A percentile compares a stretch with the other conserved stretches of the same genome.
Evolutionary conservation across 2,113 vertebrate genomes (phyloP).

Genomic region (Brachyistius frenatus): DNA sequence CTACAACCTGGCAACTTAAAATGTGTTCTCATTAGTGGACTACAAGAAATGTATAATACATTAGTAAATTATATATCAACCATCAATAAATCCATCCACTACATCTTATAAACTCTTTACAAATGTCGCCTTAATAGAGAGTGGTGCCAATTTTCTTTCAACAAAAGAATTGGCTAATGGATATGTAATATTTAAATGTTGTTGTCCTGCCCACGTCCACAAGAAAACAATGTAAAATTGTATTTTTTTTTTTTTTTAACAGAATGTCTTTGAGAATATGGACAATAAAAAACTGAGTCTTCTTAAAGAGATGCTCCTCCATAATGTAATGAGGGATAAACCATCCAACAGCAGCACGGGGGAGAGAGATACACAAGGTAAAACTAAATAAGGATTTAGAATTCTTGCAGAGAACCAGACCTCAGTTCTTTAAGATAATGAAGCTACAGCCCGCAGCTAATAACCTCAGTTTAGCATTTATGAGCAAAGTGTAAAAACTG

Average conservation of each 20-base stretch:
- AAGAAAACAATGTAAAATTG: not conserved
- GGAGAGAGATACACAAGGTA: slow-evolving; percentile 68
- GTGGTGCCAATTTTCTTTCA: not conserved
- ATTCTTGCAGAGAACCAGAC: too few species aligned
- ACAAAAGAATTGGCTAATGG: not conserved
- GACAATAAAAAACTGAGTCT: slow-evolving; percentile 72
- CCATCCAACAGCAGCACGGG: slow-evolving; percentile 6
- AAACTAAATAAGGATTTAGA: not conserved
- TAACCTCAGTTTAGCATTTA: too few species aligned
- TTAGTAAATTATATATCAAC: too few species aligned
- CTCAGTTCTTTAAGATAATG: too few species aligned
- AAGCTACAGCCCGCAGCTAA: too few species aligned
- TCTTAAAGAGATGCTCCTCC: slow-evolving; percentile 65
- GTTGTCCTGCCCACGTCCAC: too few species aligned
- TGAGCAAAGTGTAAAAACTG: too few species aligned
- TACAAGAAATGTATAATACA: too few species aligned
- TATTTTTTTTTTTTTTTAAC: slow-evolving; percentile 8
- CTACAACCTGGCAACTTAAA: too few species aligned
- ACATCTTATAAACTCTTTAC: not conserved
- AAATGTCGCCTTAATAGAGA: not conserved
- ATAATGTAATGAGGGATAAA: slow-evolving; percentile 62
- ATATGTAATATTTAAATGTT: not conserved
- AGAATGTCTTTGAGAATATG: slow-evolving; percentile 86
- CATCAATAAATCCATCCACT: too few species aligned
- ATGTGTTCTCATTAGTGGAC: too few species aligned